Evolutionary conservation across 2,797 vertebrate species (phyloP).

Genomic region (Hoplostethus atlanticus): DNA sequence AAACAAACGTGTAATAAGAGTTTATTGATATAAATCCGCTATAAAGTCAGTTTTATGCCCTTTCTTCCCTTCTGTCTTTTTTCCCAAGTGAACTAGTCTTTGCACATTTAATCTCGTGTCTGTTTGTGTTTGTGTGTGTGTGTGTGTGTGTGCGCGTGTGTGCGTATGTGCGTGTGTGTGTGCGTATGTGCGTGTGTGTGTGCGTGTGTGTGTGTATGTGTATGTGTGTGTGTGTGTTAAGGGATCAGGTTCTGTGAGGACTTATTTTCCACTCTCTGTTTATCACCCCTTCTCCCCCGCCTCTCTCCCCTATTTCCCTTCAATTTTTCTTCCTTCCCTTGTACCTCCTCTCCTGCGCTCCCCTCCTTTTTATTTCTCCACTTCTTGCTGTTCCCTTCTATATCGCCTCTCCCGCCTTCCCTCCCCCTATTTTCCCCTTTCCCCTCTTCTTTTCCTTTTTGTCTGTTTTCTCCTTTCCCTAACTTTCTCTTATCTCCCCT

Average conservation of each 20-base stretch:
- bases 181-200: neutral
- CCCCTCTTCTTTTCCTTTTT: neutral
- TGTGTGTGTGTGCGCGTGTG: neutral
- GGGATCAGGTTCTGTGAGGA: neutral
- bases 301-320: neutral
- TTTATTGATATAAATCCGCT: constrained; percentile 14
- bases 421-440: constrained; percentile 6
- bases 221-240: neutral
- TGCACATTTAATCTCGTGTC: neutral
- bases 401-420: neutral
- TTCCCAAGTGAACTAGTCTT: neutral
- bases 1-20: neutral
- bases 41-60: constrained; percentile 6
- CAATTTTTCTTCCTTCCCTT: neutral
- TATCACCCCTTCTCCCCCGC: neutral
- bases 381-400: neutral
- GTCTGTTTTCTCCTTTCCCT: neutral
- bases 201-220: neutral
- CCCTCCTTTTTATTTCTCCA: neutral
- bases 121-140: no score
- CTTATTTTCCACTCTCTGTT: neutral
- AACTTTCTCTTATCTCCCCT: constrained; percentile 6
- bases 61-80: neutral
- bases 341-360: neutral
- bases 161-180: neutral